A percentile compares a stretch with the other conserved stretches of the same genome.
Evolutionary conservation across 1,140 invertebrate genomes (phyloP).

Genomic region (Drosophila ironensis): DNA sequence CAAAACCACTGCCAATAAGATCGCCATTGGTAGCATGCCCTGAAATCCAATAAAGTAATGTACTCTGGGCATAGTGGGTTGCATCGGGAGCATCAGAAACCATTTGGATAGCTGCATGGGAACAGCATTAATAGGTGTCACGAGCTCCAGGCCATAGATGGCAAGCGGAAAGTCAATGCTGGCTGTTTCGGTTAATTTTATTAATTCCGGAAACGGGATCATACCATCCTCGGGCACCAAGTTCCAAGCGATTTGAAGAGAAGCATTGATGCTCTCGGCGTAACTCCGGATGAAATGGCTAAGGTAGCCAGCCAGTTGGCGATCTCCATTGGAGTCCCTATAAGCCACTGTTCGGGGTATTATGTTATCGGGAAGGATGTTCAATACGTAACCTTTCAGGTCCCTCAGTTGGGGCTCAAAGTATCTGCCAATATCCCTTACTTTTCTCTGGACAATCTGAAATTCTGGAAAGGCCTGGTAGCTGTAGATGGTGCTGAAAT

Average conservation of each 20-base stretch:
- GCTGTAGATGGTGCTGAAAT: constrained; percentile 34
- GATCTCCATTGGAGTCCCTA: constrained; percentile 4
- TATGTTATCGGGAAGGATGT: constrained; percentile 39
- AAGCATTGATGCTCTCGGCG: constrained; percentile 30
- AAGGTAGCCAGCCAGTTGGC: constrained; percentile 38
- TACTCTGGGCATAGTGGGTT: not conserved
- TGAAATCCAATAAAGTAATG: not conserved
- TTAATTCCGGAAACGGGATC: not conserved
- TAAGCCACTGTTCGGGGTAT: constrained; percentile 39
- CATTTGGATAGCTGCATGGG: constrained; percentile 35
- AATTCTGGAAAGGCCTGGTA: constrained; percentile 42
- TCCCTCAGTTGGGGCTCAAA: constrained; percentile 41
- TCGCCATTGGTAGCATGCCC: not conserved
- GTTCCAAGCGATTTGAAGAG: constrained; percentile 24
- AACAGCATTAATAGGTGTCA: not conserved
- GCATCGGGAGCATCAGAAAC: constrained; percentile 48
- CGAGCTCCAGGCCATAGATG: not conserved
- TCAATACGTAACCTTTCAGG: constrained; percentile 22
- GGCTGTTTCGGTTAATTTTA: not conserved
- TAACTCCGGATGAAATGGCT: constrained; percentile 28
- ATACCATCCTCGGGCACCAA: not conserved
- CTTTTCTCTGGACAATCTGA: constrained; percentile 1
- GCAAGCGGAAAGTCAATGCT: constrained; percentile 29
- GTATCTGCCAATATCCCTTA: not conserved
- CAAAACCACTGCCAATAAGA: constrained; percentile 19